phyloP scores from a whole-genome alignment of 1,140 invertebrate species.

The Lepidurus apus region DNA sequence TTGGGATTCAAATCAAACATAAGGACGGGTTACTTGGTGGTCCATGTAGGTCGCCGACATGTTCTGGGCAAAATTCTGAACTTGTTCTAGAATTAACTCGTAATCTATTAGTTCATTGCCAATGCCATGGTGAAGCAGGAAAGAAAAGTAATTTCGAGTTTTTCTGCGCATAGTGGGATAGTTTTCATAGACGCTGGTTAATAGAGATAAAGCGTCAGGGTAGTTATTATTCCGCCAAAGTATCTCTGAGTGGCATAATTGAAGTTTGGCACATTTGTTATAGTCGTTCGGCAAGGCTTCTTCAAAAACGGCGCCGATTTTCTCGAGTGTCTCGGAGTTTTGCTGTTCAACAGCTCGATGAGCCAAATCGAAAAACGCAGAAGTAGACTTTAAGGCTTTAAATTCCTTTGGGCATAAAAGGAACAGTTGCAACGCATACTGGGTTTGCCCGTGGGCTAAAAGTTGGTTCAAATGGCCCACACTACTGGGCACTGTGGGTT shows the following conservation, averaged over 20 bases:
- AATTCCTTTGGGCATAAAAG: not conserved
- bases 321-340: not conserved
- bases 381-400: not conserved
- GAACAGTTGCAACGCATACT: not conserved
- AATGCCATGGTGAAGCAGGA: not conserved
- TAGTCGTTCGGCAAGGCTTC: not conserved
- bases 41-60: not conserved
- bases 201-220: not conserved
- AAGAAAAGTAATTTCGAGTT: not conserved
- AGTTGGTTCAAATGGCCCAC: not conserved
- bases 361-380: not conserved
- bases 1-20: not conserved
- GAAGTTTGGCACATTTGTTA: not conserved
- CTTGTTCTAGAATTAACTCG: not conserved
- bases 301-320: not conserved
- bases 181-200: not conserved
- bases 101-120: not conserved
- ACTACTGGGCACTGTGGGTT: not conserved
- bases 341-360: not conserved
- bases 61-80: not conserved
- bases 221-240: not conserved
- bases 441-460: not conserved
- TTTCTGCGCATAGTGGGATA: not conserved
- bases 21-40: not conserved
- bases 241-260: not conserved